A percentile compares a stretch with the other conserved stretches of the same genome.
These are phyloP conservation scores for Chrysaora quinquecirrha DNA, from an alignment of 30 jellyfish, hydroid and myxozoan genomes.

Conservation along the genomic window DNA sequence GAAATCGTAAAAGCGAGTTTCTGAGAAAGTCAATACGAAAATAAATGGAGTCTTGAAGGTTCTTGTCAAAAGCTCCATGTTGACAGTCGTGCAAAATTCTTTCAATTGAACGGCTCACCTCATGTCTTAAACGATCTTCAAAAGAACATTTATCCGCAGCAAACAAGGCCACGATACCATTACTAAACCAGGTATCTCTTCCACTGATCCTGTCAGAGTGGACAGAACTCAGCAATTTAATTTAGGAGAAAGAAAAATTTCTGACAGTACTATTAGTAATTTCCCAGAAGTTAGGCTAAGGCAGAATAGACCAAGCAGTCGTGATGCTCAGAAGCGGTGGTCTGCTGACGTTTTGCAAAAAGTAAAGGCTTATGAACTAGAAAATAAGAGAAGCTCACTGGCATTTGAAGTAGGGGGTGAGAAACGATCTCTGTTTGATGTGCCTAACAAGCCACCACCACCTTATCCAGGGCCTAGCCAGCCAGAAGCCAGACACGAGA, in stretches of 20 bases:
- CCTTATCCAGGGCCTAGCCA: conserved; percentile 93
- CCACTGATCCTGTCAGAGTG: not conserved
- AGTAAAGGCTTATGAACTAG: conserved; percentile 56
- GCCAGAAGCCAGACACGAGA: conserved; percentile 24
- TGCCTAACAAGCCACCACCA: conserved; percentile 96
- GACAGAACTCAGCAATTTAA: conserved; percentile 6
- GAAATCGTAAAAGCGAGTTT: too few species aligned
- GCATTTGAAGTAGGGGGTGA: conserved; percentile 79
- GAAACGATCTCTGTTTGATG: conserved; percentile 40
- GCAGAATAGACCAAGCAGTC: conserved; percentile 48
- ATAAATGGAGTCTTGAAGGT: too few species aligned
- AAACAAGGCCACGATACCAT: conserved; percentile 25
- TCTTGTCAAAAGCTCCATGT: too few species aligned
- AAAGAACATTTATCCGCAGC: conserved; percentile 20
- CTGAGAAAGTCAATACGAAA: too few species aligned
- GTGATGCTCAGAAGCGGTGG: conserved; percentile 92
- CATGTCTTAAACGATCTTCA: too few species aligned
- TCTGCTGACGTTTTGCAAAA: conserved; percentile 92
- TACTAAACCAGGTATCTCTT: not conserved
- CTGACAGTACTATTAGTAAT: conserved; percentile 32
- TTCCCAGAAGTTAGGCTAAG: conserved; percentile 81
- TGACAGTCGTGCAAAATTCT: too few species aligned
- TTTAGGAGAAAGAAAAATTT: conserved; percentile 41
- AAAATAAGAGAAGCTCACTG: conserved; percentile 65
- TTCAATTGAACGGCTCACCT: too few species aligned